Base-by-base conservation (phyloP, 2,888 invertebrate genomes). In the Seira ritae region DNA sequence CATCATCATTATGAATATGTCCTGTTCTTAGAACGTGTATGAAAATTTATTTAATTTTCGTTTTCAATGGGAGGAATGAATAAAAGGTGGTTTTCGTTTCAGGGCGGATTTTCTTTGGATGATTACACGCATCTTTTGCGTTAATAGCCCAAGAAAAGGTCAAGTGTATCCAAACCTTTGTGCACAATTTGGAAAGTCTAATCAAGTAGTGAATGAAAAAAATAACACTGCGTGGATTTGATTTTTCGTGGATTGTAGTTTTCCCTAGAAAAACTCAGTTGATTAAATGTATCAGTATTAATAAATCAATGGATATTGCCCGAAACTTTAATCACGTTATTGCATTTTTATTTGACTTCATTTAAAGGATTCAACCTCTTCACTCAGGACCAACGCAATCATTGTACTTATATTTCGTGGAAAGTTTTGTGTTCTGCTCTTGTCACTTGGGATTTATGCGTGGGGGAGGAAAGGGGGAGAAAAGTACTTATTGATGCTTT, bases 1-100 rank as follows among this genome's bases (percentile, higher is more conserved):
- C 71, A 81, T 81, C 76, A 81, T 81, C 71, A 81, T 81, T 81
- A 67, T 69, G 81, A 37, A 60, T n/a, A 74, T 81, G 81, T 81
- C 76, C 50, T 67, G 70, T 66, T 31, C 62, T 66, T 60, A 22
- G 37, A 62, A 66, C 31, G 8, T 73, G 19, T 19, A 73, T n/a
- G 66, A 37, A 23, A 65, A 17, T 15, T 22, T n/a, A n/a, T n/a
- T n/a, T 42, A 4, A 42, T 42, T 42, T 42, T 42, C 42, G 12
- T 42, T 42, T 17, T 60, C 60, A 60, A 60, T n/a, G 60, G 17
- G n/a, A 60, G 12, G 15, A 4, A n/a, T 17, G 60, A 60, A 17
- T n/a, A 60, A 3, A 60, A 60, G 12, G 42, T n/a, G 42, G 42
- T 60, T 19, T 76, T 17, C 15, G 23, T 42, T 76, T 69, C 65